Conservation (phyloP, 2,797 vertebrate genomes). For the Rhodeus uyekii region DNA sequence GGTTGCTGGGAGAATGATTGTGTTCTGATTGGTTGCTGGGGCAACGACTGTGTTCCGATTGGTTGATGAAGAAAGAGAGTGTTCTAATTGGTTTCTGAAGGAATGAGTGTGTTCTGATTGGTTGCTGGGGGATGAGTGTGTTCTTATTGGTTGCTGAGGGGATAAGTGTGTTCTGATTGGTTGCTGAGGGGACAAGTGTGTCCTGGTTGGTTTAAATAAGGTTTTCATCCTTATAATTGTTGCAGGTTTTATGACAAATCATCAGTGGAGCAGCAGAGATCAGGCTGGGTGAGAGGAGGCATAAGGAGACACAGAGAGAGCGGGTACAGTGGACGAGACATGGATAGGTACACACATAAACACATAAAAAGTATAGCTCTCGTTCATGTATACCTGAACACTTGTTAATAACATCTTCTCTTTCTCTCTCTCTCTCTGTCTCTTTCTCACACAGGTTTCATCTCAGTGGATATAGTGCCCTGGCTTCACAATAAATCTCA, state of each 20-base stretch:
- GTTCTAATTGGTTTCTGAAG: background rate
- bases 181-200: background rate
- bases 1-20: background rate
- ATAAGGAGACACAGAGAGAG: constrained; percentile 44
- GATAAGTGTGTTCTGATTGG: background rate
- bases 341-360: constrained; percentile 58
- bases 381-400: background rate
- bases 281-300: constrained; percentile 8
- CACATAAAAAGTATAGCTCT: background rate
- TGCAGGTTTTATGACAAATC: constrained; percentile 59
- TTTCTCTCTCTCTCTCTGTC: constrained; percentile 16
- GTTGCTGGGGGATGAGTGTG: background rate
- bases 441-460: constrained; percentile 60
- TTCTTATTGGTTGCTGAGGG: background rate
- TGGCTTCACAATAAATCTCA: constrained; percentile 36
- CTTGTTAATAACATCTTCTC: constrained; percentile 20
- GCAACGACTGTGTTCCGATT: background rate
- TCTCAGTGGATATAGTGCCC: constrained; percentile 44
- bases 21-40: constrained; percentile 2
- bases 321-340: constrained; percentile 54
- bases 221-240: background rate
- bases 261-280: constrained; percentile 31
- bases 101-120: background rate
- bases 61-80: background rate
- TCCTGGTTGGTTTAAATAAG: background rate